Evolutionary conservation across 2,113 vertebrate genomes (phyloP).

Genomic region (Chaetops frenatus): DNA sequence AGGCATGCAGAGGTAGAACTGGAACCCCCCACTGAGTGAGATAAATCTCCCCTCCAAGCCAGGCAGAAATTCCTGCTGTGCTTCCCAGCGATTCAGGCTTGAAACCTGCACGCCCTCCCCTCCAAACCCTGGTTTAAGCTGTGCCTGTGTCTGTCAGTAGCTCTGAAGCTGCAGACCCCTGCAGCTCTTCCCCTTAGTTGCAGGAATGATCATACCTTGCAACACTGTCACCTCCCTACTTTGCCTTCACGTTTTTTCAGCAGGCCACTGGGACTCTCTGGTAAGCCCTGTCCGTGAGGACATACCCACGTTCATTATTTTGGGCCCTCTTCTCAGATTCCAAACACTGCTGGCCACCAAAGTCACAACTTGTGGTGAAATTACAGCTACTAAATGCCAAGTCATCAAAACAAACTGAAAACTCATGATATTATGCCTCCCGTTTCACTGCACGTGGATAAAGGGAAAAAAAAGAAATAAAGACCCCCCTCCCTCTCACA

Average conservation of each 20-base stretch:
- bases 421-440: background rate
- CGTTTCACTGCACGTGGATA: background rate
- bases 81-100: background rate
- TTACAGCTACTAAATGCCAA: background rate
- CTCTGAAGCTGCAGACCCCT: background rate
- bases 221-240: background rate
- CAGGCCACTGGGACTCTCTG: background rate
- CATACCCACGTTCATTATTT: background rate
- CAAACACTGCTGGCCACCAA: background rate
- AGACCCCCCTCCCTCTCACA: background rate
- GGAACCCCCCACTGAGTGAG: background rate
- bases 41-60: background rate
- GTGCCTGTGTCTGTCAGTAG: accelerated
- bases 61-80: background rate
- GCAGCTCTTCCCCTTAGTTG: accelerated
- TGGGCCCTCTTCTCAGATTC: background rate
- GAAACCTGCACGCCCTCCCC: background rate
- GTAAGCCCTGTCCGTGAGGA: background rate
- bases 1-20: background rate
- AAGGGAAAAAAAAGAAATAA: accelerated
- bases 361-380: background rate
- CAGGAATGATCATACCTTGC: background rate
- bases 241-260: background rate
- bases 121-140: background rate
- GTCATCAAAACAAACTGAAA: background rate